Base-by-base conservation (phyloP, 1,140 invertebrate genomes). In the Octopus bimaculoides region DNA sequence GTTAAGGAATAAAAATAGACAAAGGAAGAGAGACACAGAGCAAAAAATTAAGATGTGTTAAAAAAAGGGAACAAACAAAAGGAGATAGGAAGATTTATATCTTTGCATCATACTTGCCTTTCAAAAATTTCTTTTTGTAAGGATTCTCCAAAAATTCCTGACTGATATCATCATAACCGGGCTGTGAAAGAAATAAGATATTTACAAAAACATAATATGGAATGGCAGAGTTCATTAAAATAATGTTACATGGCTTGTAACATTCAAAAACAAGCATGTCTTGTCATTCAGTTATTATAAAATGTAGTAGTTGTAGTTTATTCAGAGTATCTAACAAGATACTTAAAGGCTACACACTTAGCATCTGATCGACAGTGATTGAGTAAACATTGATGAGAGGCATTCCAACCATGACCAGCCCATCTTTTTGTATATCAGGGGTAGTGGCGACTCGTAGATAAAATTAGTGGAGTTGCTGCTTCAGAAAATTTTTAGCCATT, bases 91-190 rank as follows among this genome's bases (percentile, higher is more conserved):
- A n/a, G 1, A 66, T 14, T n/a, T 14, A 66, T 14, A 12, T 14
- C n/a, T 66, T 66, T 66, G 10, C 61, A 66, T 66, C 61, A 66
- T 14, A 12, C n/a, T n/a, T 14, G 89, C 89, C 88, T 87, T 89
- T 90, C 12, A 89, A 75, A 77, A 84, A 81, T 82, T 89, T 90
- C 41, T 84, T 81, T 77, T 86, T 84, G 61, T 84, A 83, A 56
- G 87, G 87, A 82, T 89, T 89, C n/a, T 88, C 88, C 69, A 85
- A 81, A 77, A 88, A 84, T 17, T 85, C 85, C 55, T 88, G 86
- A 78, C 88, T 91, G 1, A 89, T 86, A 77, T 92, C 89, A 89
- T 93, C 91, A 85, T 91, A 92, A 78, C 91, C 90, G n/a, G 93
- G 93, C 88, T 95, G 80, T 10, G 85, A 83, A 74, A 54, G 66